These are phyloP conservation scores for Silurus aristotelis DNA, from an alignment of 2,797 vertebrate species.

Conservation along the genomic window DNA sequence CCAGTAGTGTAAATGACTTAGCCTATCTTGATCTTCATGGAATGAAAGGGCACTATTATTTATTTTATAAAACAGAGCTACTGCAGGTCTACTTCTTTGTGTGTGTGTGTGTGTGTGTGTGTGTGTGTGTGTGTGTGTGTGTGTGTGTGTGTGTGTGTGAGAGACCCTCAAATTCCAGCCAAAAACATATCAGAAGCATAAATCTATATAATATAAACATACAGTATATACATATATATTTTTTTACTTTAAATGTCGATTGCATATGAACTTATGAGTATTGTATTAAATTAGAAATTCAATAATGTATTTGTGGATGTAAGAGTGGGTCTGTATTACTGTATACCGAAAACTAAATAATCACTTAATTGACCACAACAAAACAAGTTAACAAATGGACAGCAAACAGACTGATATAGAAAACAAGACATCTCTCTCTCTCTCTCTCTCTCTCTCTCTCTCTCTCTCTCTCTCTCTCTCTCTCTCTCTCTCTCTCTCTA, in stretches of 20 bases:
- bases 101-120: neutral
- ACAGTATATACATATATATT: neutral
- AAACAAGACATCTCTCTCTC: neutral
- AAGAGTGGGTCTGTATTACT: neutral
- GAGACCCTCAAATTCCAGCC: no score
- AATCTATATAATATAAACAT: neutral
- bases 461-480: neutral
- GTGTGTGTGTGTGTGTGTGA: neutral
- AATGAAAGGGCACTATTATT: constrained; percentile 24
- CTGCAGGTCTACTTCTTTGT: neutral
- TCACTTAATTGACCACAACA: neutral
- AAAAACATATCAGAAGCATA: neutral
- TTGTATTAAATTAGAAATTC: neutral
- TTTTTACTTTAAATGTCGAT: neutral
- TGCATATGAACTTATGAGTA: neutral
- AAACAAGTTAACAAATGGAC: neutral
- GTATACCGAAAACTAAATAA: neutral
- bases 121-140: neutral
- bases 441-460: neutral
- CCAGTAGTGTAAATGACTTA: constrained; percentile 3
- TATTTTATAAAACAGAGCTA: constrained; percentile 5
- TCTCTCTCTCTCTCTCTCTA: neutral
- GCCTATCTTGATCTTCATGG: neutral
- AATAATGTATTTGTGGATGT: neutral
- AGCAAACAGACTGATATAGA: neutral